Evolutionary conservation across 2,113 vertebrate genomes (phyloP), one percentile per base, ranked within the genome.

Genomic region (Panurus biarmicus): DNA sequence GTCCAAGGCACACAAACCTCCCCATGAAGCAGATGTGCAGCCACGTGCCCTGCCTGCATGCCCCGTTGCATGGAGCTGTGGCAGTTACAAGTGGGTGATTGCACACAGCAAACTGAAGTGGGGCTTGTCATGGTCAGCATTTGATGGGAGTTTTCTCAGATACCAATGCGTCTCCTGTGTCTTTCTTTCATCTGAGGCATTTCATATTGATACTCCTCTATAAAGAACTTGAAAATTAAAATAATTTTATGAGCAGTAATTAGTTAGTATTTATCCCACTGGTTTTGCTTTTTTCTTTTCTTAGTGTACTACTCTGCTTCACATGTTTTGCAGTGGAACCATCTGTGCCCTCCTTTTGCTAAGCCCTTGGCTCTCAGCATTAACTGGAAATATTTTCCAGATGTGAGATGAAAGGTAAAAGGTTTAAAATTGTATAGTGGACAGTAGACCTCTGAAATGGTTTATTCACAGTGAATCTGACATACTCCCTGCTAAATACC

Each of bases 301-400:
- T 67, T 53, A 71, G 23, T 51, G 50, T 47, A 56, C 56, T 66
- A 38, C 44, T 84, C 42, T 72, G 18, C 66, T 74, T 80, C 81
- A 87, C 44, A 33, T 48, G 22, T 78, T 83, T 72, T 71, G 58
- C 87, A 85, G 78, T 60, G 31, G 58, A 92, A 86, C 57, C 40
- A 93, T 75, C 60, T 87, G 48, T 83, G 67, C 65, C 75, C 64
- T 88, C 38, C 42, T 93, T 84, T 91, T 57, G 24, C 36, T 84
- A 70, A 91, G 65, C 14, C 35, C 33, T 86, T 84, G 66, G 51
- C 19, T 90, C 67, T 77, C 24, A 8, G 45, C 21, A 11, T 56
- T 82, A 58, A 57, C 64, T 85, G 65, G 38, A 87, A 92, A 94
- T 13, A 53, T 89, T 92, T 97, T 96, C 66, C 83, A 92, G n/a